Percentiles rank a stretch among this genome's conserved stretches.
These are phyloP conservation scores for Felis chaus DNA, from an alignment of 2,113 vertebrate genomes.

Conservation along the genomic window DNA sequence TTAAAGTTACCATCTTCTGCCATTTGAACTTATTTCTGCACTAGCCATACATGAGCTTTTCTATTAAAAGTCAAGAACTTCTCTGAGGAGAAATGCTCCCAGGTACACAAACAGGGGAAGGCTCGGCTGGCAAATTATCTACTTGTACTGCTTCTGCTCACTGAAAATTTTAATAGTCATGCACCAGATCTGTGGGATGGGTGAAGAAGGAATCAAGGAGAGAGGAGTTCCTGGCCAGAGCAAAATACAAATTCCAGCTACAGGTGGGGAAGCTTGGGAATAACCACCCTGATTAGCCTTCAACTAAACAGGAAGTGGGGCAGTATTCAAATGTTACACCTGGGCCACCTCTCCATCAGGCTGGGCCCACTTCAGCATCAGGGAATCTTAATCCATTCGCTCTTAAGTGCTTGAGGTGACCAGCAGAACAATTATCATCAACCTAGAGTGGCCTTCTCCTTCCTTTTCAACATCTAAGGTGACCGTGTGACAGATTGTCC, in stretches of 20 bases:
- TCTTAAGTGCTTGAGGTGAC: not conserved
- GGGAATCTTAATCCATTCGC: not conserved
- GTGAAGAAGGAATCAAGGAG: not conserved
- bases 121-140: constrained; percentile 40
- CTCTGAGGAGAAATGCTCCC: constrained; percentile 53
- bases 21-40: constrained; percentile 30
- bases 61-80: not conserved
- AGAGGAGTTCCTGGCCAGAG: not conserved
- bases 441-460: not conserved
- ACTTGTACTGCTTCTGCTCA: constrained; percentile 46
- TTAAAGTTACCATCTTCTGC: not conserved
- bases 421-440: not conserved
- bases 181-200: not conserved
- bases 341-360: not conserved
- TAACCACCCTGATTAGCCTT: not conserved
- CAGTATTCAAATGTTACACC: not conserved
- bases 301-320: not conserved
- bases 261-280: constrained; percentile 3
- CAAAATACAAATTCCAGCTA: constrained; percentile 34
- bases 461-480: not conserved
- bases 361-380: not conserved
- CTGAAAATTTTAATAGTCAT: not conserved
- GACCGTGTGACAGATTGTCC: not conserved
- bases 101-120: constrained; percentile 46
- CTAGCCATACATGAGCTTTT: constrained; percentile 48